Conservation (phyloP, 2,888 invertebrate species). For the Halictus quadricinctus region DNA sequence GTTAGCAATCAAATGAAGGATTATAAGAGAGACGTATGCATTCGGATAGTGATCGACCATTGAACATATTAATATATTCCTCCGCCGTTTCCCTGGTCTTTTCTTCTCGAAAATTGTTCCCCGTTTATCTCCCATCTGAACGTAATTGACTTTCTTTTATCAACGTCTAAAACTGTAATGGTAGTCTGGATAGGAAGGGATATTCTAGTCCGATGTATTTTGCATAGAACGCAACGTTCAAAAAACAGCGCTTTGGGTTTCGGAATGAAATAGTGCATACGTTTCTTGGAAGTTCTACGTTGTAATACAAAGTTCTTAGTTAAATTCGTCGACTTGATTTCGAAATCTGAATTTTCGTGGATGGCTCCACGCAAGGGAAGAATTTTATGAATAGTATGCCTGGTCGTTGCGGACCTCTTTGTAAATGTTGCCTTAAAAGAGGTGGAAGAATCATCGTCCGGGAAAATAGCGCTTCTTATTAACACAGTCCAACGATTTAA, state of each 20-base stretch:
- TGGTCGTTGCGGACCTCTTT: slow-evolving; percentile 4
- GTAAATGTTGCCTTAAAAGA: slow-evolving; percentile 32
- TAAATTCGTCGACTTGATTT: slow-evolving; percentile 27
- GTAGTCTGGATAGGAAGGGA: not conserved
- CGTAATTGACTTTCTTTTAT: slow-evolving; percentile 14
- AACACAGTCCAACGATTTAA: slow-evolving; percentile 45
- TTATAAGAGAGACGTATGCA: slow-evolving; percentile 66
- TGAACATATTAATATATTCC: slow-evolving; percentile 33
- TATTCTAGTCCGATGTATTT: slow-evolving; percentile 44
- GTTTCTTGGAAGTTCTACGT: slow-evolving; percentile 61
- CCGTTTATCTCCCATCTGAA: slow-evolving; percentile 36
- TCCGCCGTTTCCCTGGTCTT: slow-evolving; percentile 17
- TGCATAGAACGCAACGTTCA: not conserved
- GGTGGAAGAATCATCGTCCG: slow-evolving; percentile 30
- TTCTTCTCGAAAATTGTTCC: slow-evolving; percentile 24
- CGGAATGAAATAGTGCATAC: slow-evolving; percentile 51
- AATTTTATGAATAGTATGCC: slow-evolving; percentile 28
- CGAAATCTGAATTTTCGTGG: not conserved
- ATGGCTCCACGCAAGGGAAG: not conserved
- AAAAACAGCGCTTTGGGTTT: not conserved
- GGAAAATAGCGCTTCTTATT: slow-evolving; percentile 38
- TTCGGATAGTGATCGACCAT: slow-evolving; percentile 32
- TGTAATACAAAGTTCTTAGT: slow-evolving; percentile 24
- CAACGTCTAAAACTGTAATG: not conserved
- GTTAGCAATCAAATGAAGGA: slow-evolving; percentile 30